Evolutionary conservation across 1,140 invertebrate genomes (phyloP), one percentile per base, ranked within the genome.

Genomic region (Hyles vespertilio): DNA sequence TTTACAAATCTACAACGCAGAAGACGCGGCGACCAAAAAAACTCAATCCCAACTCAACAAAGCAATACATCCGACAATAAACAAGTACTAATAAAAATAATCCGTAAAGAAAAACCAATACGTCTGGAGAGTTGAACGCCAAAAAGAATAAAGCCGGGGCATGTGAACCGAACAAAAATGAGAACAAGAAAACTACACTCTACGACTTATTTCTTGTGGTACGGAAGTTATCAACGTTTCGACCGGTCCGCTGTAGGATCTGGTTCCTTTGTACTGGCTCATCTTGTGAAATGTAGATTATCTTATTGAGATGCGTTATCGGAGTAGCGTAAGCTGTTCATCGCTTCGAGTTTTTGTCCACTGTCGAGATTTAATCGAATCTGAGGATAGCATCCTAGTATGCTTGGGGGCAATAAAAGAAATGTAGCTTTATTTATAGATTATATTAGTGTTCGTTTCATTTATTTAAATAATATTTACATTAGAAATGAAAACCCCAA

Each of bases 141-240:
- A 75, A 78, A 76, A 72, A 66, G 74, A 79, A 78, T 69, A 75
- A 80, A 73, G 71, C 63, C 63, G 59, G 8, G 45, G 56, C 60
- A 81, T 73, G 69, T 71, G 71, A 74, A 70, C 67, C 67, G 59
- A 76, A 80, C 68, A 76, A 72, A 74, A 76, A 78, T 74, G 81
- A 75, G 61, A 78, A 52, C 48, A 51, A 59, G 63, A 70, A 63
- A 74, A 73, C 69, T 72, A 58, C 56, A 61, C 66, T 63, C 65
- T 63, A 69, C 70, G 59, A 74, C 68, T 77, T 74, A 77, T 74
- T 79, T 73, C 78, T 78, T 70, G 58, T 60, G 64, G 66, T 72
- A 67, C 74, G 79, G 81, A 81, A 82, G 77, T 78, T 81, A 82
- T 82, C 73, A 80, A 69, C 68, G 67, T 72, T 80, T 80, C 70